Conservation (phyloP, 92 coral and sea anemone species). For the Bergia puertoricense region DNA sequence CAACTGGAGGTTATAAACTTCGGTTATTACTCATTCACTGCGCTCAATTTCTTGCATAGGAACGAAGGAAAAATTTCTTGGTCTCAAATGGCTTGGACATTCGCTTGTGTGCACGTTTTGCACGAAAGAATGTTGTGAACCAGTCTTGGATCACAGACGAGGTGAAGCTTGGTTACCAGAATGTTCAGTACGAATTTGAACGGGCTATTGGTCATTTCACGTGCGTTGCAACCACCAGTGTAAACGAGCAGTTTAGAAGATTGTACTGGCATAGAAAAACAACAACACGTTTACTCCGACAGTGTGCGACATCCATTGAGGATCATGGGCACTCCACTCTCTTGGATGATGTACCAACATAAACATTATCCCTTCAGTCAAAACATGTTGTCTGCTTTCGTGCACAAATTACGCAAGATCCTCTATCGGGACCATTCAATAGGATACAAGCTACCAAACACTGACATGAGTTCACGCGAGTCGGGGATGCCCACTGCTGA, state of each 20-base stretch:
- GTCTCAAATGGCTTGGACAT: background rate
- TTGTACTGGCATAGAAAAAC: constrained; percentile 25
- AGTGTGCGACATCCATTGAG: background rate
- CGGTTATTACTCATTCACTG: background rate
- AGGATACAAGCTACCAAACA: constrained; percentile 1
- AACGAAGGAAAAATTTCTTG: background rate
- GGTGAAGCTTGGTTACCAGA: background rate
- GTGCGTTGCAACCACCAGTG: constrained; percentile 21
- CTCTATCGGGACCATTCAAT: background rate
- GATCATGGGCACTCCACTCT: background rate
- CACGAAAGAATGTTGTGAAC: background rate
- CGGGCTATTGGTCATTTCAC: background rate
- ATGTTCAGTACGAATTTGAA: background rate
- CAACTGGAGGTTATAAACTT: background rate
- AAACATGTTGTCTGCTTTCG: constrained; percentile 11
- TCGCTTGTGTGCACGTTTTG: background rate
- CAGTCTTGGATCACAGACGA: constrained; percentile 1
- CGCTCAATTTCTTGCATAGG: constrained; percentile 8
- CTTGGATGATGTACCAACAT: constrained; percentile 12
- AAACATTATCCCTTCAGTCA: constrained; percentile 13
- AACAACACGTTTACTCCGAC: constrained; percentile 32
- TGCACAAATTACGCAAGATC: background rate
- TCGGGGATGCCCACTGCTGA: constrained; percentile 10
- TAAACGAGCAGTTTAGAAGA: constrained; percentile 26
- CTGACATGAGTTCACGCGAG: constrained; percentile 18